phyloP scores from a whole-genome alignment of 2,113 vertebrate genomes.

The Emydocephalus ijimae region DNA sequence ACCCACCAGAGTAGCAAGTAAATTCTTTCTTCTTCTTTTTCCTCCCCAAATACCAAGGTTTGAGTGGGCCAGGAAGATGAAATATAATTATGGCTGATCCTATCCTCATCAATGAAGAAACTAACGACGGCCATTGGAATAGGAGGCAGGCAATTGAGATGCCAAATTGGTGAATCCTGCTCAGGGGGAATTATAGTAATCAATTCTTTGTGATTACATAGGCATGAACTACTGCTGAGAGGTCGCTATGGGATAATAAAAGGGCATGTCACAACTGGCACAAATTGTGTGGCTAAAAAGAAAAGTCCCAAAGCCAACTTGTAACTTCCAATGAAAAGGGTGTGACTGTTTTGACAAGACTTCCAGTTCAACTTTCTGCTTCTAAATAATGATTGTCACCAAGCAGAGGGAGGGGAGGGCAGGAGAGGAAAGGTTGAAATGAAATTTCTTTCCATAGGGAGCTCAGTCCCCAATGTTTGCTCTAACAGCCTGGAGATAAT shows the following conservation, averaged over 20 bases:
- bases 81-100: slow-evolving; percentile 7
- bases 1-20: slow-evolving; percentile 4
- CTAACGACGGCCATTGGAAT: slow-evolving; percentile 2
- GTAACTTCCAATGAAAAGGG: slow-evolving; percentile 16
- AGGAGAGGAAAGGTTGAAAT: background rate
- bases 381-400: slow-evolving; percentile 6
- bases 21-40: background rate
- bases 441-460: background rate
- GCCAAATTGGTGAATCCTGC: background rate
- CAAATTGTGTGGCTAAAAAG: slow-evolving; percentile 13
- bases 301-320: background rate
- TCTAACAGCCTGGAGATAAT: background rate
- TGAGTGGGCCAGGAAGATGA: background rate
- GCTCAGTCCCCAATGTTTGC: background rate
- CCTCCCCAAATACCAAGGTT: background rate
- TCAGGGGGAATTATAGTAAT: slow-evolving; percentile 48
- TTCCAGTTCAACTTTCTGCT: background rate
- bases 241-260: slow-evolving; percentile 23
- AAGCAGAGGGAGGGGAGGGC: background rate
- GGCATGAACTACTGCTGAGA: slow-evolving; percentile 19
- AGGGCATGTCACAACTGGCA: slow-evolving; percentile 23
- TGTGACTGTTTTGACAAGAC: background rate
- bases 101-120: slow-evolving; percentile 13
- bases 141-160: background rate
- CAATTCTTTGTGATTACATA: slow-evolving; percentile 22